These are phyloP conservation scores for Rhynchotus rufescens DNA, from an alignment of 2,797 vertebrate genomes.

Conservation along the genomic window DNA sequence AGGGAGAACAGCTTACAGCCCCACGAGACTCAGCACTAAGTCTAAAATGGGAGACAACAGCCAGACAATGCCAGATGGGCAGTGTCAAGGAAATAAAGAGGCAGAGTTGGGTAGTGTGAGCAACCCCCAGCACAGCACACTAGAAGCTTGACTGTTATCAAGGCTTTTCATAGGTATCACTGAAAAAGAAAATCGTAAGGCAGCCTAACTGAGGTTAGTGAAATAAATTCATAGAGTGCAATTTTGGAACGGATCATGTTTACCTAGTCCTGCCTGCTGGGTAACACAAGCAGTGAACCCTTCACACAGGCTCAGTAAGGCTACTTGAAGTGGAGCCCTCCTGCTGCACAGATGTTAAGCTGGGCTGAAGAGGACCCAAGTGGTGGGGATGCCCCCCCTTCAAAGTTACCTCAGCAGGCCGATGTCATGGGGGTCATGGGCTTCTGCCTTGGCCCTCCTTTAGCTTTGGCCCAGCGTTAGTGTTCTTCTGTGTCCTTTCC, in stretches of 20 bases:
- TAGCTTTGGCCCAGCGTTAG: not conserved
- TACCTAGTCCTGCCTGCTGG: not conserved
- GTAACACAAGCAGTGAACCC: not conserved
- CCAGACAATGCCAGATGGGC: not conserved
- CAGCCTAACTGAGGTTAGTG: not conserved
- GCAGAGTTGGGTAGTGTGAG: not conserved
- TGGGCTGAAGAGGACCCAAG: not conserved
- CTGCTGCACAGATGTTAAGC: not conserved
- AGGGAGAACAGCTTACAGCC: not conserved
- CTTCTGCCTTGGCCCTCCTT: not conserved
- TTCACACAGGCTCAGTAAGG: not conserved
- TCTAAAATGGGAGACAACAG: not conserved
- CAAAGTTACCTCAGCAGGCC: not conserved
- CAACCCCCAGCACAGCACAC: not conserved
- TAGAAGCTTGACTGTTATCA: not conserved
- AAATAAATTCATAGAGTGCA: not conserved
- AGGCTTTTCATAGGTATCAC: not conserved
- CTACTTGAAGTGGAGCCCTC: not conserved
- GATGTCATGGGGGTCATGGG: not conserved
- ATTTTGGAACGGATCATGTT: not conserved
- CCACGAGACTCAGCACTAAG: not conserved
- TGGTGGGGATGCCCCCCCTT: not conserved
- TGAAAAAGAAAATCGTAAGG: not conserved
- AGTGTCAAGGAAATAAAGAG: not conserved
- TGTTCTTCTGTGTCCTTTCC: slow-evolving; percentile 38